These are phyloP conservation scores for Bradynema listronoti DNA, from an alignment of 1,140 invertebrate species.

Conservation along the genomic window DNA sequence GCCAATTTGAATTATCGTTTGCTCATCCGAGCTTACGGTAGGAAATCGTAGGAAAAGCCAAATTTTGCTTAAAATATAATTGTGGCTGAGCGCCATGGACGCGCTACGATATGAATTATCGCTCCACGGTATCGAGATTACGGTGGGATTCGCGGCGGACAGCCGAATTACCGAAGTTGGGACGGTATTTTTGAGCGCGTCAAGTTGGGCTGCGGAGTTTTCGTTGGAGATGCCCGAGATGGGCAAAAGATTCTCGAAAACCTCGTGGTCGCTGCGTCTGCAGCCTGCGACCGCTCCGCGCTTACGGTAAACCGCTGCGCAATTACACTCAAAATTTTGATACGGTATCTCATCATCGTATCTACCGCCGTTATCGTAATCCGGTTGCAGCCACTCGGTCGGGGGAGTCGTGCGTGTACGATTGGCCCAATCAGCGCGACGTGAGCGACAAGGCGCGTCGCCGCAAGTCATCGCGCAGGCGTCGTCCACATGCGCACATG, in stretches of 20 bases:
- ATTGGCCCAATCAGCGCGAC: neutral
- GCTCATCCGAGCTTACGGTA: neutral
- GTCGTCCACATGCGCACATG: neutral
- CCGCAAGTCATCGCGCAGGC: neutral
- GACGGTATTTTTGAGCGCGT: neutral
- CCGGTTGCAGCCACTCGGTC: neutral
- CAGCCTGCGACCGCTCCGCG: neutral
- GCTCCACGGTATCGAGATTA: neutral
- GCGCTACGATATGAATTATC: neutral
- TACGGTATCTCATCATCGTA: constrained; percentile 2
- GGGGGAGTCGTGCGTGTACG: neutral
- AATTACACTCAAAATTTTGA: constrained; percentile 1
- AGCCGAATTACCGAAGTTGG: neutral
- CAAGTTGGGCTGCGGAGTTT: neutral
- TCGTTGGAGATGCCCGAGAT: no score
- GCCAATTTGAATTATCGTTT: constrained; percentile 16
- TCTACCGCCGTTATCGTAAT: neutral
- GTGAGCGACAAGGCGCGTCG: neutral
- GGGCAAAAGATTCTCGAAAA: neutral
- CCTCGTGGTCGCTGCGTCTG: neutral
- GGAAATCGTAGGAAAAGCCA: constrained; percentile 19
- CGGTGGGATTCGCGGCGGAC: neutral
- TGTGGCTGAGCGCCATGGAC: neutral
- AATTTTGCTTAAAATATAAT: constrained; percentile 2
- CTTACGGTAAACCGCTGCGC: constrained; percentile 2